Conservation (phyloP, 2,797 vertebrate genomes). For the Muraenolepis orangiensis region DNA sequence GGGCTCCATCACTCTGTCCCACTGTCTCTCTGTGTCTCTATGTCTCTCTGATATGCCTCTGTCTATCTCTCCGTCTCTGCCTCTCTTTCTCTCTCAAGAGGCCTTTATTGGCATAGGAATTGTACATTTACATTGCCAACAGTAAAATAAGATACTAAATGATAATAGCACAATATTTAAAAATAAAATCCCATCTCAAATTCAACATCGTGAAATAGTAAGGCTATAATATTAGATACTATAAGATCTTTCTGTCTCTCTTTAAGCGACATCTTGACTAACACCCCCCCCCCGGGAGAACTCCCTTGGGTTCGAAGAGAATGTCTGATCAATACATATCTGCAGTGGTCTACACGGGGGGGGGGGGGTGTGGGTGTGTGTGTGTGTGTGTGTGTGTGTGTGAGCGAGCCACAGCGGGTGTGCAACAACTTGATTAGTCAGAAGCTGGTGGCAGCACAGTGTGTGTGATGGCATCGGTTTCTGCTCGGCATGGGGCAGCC, state of each 20-base stretch:
- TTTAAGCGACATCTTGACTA: neutral
- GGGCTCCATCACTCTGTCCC: neutral
- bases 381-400: slow-evolving; percentile 13
- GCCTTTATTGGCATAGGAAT: neutral
- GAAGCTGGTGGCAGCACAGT: slow-evolving; percentile 60
- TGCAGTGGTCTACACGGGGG: slow-evolving; percentile 48
- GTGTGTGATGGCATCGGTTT: slow-evolving; percentile 67
- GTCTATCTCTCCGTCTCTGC: too few species aligned
- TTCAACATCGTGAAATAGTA: neutral
- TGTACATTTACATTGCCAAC: neutral
- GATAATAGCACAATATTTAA: neutral
- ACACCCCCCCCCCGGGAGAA: neutral
- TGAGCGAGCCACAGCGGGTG: neutral
- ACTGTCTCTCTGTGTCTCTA: neutral
- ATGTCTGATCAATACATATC: slow-evolving; percentile 61
- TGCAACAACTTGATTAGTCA: slow-evolving; percentile 60
- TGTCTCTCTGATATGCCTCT: neutral
- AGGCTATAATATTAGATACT: neutral
- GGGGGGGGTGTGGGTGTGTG: slow-evolving; percentile 21
- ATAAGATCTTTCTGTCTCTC: neutral
- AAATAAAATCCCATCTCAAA: neutral
- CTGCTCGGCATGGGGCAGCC: slow-evolving; percentile 47
- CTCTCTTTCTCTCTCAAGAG: neutral
- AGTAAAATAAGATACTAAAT: neutral
- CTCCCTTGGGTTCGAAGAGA: slow-evolving; percentile 36